Evolutionary conservation across 2,113 vertebrate genomes (phyloP), one percentile per base, ranked within the genome.

Genomic region (Proterorhinus semilunaris): DNA sequence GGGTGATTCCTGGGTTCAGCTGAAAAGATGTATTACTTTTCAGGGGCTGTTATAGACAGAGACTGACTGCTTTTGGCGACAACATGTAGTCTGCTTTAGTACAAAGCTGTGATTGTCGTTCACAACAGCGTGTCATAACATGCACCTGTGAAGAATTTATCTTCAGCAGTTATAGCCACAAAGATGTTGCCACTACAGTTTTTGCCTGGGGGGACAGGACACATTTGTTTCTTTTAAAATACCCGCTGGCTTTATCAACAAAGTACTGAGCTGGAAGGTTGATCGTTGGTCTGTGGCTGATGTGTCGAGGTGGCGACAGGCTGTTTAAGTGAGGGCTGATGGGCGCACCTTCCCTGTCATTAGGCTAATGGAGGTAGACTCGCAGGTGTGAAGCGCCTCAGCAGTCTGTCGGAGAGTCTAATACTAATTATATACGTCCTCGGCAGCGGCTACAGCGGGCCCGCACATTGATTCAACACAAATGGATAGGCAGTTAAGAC

Each of bases 301-400:
- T 54, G 0, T 10, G 71, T 21, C 10, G 47, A 69, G 70, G 75
- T 79, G 74, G 50, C 54, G 68, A 70, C 62, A 4, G 17, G 65
- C 72, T 44, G 69, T 75, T 79, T 67, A 62, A 81, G 68, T 68
- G 74, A 64, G 57, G 69, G 69, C 62, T 80, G 84, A 82, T 81
- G 87, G 87, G 69, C 67, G 48, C 81, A 74, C 78, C 67, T 10
- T 75, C 83, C 0, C 77, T 88, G 83, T 79, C 86, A 88, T 86
- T 86, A 83, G 62, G 69, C 66, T 84, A 85, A 90, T 86, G 75
- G 76, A 85, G 82, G 73, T 79, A 80, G 76, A 83, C 76, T 63
- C 83, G 80, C 79, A 85, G 83, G 82, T 87, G 85, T 80, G 76
- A 88, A 77, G 55, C 77, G 64, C 66, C 65, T 83, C 79, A 62